Conservation (phyloP, 2,797 vertebrate species). For the Cyclopterus lumpus region DNA sequence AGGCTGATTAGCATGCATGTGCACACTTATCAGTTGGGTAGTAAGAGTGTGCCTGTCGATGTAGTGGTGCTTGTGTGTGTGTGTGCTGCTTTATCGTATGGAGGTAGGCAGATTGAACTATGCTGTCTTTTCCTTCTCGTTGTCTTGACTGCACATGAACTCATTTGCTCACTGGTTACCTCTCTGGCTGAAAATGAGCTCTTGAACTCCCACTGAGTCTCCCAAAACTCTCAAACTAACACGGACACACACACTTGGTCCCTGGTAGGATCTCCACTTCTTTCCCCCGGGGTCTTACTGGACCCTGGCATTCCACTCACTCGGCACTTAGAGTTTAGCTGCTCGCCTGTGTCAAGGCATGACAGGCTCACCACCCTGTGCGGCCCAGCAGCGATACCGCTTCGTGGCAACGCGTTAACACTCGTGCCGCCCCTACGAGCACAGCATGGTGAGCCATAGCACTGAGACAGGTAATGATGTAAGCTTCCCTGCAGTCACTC, state of each 20-base stretch:
- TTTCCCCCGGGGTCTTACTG: conserved; percentile 50
- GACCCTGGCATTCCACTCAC: conserved; percentile 71
- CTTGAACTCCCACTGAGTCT: conserved; percentile 36
- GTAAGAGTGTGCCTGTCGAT: neutral
- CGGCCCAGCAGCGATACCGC: conserved; percentile 54
- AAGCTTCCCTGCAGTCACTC: conserved; percentile 42
- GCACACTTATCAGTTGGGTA: conserved; percentile 1
- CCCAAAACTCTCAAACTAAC: conserved; percentile 5
- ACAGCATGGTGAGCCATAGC: conserved; percentile 57
- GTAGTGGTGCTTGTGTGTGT: neutral
- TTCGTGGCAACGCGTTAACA: conserved; percentile 67
- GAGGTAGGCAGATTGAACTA: conserved; percentile 14
- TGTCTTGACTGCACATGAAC: conserved; percentile 28
- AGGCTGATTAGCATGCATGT: conserved; percentile 14
- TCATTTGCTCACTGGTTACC: conserved; percentile 29
- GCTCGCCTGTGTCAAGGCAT: conserved; percentile 56
- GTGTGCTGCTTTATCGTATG: neutral
- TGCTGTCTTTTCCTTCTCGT: conserved; percentile 2
- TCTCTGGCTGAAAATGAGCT: conserved; percentile 42
- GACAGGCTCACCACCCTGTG: conserved; percentile 48
- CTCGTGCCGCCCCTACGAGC: conserved; percentile 47
- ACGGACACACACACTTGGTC: conserved; percentile 12
- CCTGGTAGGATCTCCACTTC: conserved; percentile 50
- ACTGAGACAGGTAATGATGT: conserved; percentile 69
- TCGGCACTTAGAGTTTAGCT: conserved; percentile 67